A percentile compares a stretch with the other conserved stretches of the same genome.
These are phyloP conservation scores for Listrodromus nycthemerus DNA, from an alignment of 2,888 invertebrate species.

Conservation along the genomic window DNA sequence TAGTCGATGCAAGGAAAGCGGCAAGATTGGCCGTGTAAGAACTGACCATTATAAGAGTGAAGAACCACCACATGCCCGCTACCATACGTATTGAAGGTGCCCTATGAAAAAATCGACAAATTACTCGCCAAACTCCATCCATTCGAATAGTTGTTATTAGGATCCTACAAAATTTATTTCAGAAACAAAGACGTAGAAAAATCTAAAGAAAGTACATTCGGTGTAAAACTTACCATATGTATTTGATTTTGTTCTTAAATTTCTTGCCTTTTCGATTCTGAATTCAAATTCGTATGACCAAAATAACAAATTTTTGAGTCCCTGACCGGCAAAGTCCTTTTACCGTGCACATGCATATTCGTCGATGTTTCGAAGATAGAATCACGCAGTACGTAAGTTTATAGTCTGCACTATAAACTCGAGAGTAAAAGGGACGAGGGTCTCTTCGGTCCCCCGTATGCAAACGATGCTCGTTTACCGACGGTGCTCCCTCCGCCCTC, in stretches of 20 bases:
- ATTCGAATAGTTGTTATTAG: too few relatives aligned
- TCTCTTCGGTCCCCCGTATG: constrained; percentile 50
- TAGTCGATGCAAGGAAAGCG: constrained; percentile 96
- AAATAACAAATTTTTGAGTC: neutral
- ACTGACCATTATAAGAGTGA: constrained; percentile 97
- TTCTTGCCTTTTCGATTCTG: too few relatives aligned
- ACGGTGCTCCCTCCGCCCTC: constrained; percentile 35
- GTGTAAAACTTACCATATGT: too few relatives aligned
- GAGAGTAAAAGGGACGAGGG: constrained; percentile 51
- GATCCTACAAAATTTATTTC: too few relatives aligned
- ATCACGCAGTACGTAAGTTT: constrained; percentile 2
- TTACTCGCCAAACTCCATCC: neutral
- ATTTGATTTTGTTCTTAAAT: too few relatives aligned
- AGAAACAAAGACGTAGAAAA: too few relatives aligned
- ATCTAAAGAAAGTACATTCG: too few relatives aligned
- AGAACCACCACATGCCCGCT: constrained; percentile 98
- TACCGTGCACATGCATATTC: neutral
- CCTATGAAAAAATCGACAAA: constrained; percentile 84
- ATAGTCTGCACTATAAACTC: constrained; percentile 36
- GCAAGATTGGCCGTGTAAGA: constrained; percentile 98
- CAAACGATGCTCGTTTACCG: constrained; percentile 59
- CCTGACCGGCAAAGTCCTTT: neutral
- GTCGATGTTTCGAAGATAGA: constrained; percentile 3
- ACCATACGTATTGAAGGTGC: constrained; percentile 95
- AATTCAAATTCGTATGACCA: neutral